Evolutionary conservation across 2,113 vertebrate species (phyloP), one percentile per base, ranked within the genome.

Genomic region (Oncorhynchus kisutch): DNA sequence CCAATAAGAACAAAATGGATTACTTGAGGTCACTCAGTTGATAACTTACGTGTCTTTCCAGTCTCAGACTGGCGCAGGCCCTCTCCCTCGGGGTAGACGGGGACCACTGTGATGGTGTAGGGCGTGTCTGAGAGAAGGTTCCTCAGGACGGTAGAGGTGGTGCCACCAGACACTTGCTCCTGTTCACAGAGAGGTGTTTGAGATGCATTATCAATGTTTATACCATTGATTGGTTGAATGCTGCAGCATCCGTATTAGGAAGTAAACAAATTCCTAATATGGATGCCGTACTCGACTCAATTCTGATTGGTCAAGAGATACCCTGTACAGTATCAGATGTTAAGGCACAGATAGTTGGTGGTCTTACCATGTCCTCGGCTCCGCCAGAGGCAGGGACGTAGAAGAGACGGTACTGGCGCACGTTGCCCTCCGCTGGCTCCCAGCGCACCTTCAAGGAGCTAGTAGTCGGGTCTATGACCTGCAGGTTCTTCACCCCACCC

Each of bases 81-180:
- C 66, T 98, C 97, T 4, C 98, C 97, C 73, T 97, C 95, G 0
- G 95, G 86, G 80, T 96, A 99, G 71, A 95, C 94, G 0, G 98
- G 98, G 25, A 97, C 94, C 78, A 99, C 95, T 0, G 96, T 96
- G 4, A 99, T 79, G 0, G 94, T 95, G 83, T 99, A 99, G 4
- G 90, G 81, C 0, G 96, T 99, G 75, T 98, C 95, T 0, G 97
- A 93, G 80, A 96, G 94, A 54, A 99, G 94, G 82, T 90, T 95
- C 90, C 94, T 96, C 67, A 99, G 91, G 31, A 96, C 82, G 3
- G 95, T 94, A 86, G 91, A 95, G 83, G 96, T 98, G 82, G 95
- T 96, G 79, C 97, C 97, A 20, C 98, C 97, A n/a, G 97, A 95
- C 3, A 97, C 94, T 88, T 96, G 95, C 68, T 95, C 94, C 97